phyloP scores from a whole-genome alignment of 2,888 invertebrate species.

The Zele albiditarsus region DNA sequence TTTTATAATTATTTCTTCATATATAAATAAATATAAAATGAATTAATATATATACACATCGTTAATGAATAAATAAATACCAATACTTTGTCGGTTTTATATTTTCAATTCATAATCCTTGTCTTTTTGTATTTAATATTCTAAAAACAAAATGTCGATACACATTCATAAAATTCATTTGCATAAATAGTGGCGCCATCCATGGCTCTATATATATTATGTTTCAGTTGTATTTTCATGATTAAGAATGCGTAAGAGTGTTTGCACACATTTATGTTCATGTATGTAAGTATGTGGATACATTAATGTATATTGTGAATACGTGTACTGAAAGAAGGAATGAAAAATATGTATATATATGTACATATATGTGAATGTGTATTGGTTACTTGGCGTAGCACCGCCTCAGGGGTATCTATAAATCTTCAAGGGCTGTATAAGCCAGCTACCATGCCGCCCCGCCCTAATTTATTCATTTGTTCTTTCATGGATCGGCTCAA shows the following conservation, averaged over 20 bases:
- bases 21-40: background rate
- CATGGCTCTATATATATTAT: background rate
- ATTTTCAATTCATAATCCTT: no score
- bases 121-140: no score
- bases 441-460: conserved; percentile 66
- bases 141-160: no score
- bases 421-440: conserved; percentile 61
- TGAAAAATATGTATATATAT: conserved; percentile 1
- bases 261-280: conserved; percentile 6
- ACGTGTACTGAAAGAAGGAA: conserved; percentile 9
- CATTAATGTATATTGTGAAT: background rate
- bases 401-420: conserved; percentile 58
- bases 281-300: background rate
- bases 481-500: conserved; percentile 65
- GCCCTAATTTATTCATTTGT: conserved; percentile 71
- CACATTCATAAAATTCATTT: background rate
- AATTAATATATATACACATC: no score
- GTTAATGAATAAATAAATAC: no score
- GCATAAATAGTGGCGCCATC: background rate
- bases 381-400: conserved; percentile 33
- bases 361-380: background rate
- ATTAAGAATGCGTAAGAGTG: background rate
- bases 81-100: no score
- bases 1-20: background rate
- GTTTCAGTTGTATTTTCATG: background rate